Base-by-base conservation (phyloP, 2,113 vertebrate species). In the Butorides virescens region DNA sequence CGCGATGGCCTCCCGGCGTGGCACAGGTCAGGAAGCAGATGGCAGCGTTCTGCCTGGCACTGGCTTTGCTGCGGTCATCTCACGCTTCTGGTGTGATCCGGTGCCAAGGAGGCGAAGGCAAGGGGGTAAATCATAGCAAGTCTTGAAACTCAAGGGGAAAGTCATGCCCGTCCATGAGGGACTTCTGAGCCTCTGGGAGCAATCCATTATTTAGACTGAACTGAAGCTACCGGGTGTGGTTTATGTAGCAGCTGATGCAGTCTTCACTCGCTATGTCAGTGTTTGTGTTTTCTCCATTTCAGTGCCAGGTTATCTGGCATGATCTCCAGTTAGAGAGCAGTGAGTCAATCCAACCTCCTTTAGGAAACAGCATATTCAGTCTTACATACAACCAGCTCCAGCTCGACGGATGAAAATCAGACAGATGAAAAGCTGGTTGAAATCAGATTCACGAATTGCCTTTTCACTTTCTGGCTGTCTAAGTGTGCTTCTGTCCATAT, bases 361-460 rank as follows among this genome's bases (percentile, higher is more conserved):
- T 91, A 79, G 78, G 59, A 25, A 88, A 88, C 49, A 50, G 53
- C 49, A 21, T 59, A 71, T 93, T 92, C 71, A 30, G 92, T 82
- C 77, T 72, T 73, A 36, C 2, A 5, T 53, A 22, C 62, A 44
- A 16, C 72, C 50, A n/a, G 39, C 52, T 85, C 71, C 81, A 62
- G 66, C 83, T 78, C 42, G 6, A 27, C 42, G 65, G 93, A 36
- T 79, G 79, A 73, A 66, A 93, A 86, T 80, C 63, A 83, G 58
- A 37, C 21, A 30, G 80, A 82, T 85, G 71, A 93, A 86, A 82
- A 91, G 37, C 89, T 73, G 91, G 21, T 70, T 73, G 80, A 95
- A 78, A 92, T 79, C 58, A 72, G 39, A 75, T 86, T 89, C 66
- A 49, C 5, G 2, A 88, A 90, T 75, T 90, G 46, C 73, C 36